These are phyloP conservation scores for Meles meles DNA, from an alignment of 2,113 vertebrate genomes.

Conservation along the genomic window DNA sequence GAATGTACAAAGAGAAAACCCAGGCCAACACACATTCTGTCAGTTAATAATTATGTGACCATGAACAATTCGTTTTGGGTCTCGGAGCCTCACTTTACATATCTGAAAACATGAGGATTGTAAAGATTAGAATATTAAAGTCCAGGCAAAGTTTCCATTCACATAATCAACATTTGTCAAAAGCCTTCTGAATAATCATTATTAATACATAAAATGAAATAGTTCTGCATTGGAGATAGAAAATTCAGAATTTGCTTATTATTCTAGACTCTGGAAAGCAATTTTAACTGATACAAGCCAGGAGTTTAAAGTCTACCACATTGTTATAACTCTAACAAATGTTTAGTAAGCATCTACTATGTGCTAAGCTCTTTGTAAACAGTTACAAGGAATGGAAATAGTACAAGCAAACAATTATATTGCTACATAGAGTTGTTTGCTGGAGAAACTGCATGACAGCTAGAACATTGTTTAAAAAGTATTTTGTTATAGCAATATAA, in stretches of 20 bases:
- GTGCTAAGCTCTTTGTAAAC: background rate
- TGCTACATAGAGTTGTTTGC: background rate
- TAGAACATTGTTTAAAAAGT: background rate
- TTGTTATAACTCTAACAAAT: background rate
- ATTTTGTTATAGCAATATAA: background rate
- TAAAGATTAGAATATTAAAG: background rate
- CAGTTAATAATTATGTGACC: background rate
- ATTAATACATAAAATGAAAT: background rate
- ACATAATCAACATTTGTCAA: background rate
- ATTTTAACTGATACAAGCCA: background rate
- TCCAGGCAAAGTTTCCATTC: background rate
- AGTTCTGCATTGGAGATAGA: background rate
- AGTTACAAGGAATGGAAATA: background rate
- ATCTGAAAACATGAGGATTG: background rate
- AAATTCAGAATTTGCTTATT: background rate
- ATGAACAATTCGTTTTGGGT: background rate
- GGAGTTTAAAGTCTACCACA: background rate
- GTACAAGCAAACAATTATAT: background rate
- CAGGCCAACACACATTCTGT: background rate
- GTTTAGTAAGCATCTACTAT: background rate
- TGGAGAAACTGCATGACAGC: background rate
- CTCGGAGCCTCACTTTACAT: background rate
- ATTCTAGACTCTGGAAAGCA: background rate
- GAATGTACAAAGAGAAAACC: background rate
- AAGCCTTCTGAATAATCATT: background rate